Percentiles rank a stretch among this genome's conserved stretches.
Conservation (phyloP, 2,888 invertebrate species). For the Cremastinae sp. region DNA sequence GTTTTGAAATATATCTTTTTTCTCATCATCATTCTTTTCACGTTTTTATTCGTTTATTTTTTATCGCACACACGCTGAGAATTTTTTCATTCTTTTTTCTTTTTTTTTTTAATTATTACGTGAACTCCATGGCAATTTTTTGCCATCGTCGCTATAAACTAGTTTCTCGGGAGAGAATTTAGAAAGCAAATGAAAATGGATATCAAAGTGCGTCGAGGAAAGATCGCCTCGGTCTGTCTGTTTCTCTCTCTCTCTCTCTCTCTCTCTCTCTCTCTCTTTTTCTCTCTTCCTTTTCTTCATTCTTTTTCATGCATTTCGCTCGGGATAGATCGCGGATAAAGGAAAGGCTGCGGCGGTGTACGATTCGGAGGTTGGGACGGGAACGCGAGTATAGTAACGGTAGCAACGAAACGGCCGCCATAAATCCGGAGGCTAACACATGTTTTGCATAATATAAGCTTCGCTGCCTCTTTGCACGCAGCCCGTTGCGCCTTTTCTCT, state of each 20-base stretch:
- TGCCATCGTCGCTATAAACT: too few species aligned
- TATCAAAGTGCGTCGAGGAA: conserved; percentile 26
- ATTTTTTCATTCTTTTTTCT: too few species aligned
- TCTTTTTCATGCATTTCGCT: conserved; percentile 40
- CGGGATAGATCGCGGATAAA: conserved; percentile 30
- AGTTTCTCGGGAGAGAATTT: background rate
- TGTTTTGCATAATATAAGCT: conserved; percentile 80
- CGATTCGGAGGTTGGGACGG: conserved; percentile 62
- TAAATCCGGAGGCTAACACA: conserved; percentile 77
- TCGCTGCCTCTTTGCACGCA: conserved; percentile 63
- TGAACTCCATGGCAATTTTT: too few species aligned
- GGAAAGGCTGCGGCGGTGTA: conserved; percentile 54
- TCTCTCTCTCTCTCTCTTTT: conserved; percentile 29
- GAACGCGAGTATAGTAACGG: conserved; percentile 65
- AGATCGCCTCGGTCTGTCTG: conserved; percentile 30
- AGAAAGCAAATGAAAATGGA: conserved; percentile 3
- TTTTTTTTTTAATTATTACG: too few species aligned
- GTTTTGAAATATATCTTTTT: too few species aligned
- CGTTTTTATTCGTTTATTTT: too few species aligned
- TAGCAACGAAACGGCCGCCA: conserved; percentile 75
- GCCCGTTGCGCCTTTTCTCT: conserved; percentile 52
- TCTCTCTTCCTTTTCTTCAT: conserved; percentile 15
- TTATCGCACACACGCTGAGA: too few species aligned
- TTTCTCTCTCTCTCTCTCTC: conserved; percentile 40
- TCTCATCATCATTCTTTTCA: too few species aligned